phyloP scores from a whole-genome alignment of 2,113 vertebrate species.

The Crypturellus undulatus region DNA sequence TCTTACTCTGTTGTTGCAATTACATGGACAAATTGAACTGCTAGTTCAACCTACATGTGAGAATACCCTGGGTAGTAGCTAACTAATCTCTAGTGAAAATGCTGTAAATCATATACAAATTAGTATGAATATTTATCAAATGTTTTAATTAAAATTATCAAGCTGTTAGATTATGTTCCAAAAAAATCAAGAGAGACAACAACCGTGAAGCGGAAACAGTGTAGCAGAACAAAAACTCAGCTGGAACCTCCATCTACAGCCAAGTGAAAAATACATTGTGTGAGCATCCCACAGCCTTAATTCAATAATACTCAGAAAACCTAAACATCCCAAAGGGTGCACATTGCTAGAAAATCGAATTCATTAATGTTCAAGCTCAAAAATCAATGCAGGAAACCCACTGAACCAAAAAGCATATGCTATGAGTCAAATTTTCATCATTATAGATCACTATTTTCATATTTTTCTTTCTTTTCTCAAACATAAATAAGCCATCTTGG shows the following conservation, averaged over 20 bases:
- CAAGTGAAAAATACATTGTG: neutral
- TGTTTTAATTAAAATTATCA: constrained; percentile 70
- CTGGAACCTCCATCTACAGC: constrained; percentile 31
- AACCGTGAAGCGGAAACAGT: constrained; percentile 32
- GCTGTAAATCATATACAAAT: constrained; percentile 39
- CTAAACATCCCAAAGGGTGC: constrained; percentile 34
- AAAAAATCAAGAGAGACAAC: constrained; percentile 30
- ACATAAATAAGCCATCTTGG: neutral
- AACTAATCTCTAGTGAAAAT: neutral
- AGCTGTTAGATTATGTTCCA: constrained; percentile 29
- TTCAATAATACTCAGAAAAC: constrained; percentile 50
- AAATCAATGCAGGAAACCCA: constrained; percentile 53
- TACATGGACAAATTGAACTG: neutral
- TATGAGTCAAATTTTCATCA: constrained; percentile 20
- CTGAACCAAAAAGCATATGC: constrained; percentile 43
- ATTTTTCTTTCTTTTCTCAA: constrained; percentile 10
- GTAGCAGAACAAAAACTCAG: constrained; percentile 57
- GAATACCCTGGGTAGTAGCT: neutral
- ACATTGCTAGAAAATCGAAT: constrained; percentile 38
- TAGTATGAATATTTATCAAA: constrained; percentile 60
- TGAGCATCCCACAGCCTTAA: constrained; percentile 35
- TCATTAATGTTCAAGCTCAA: constrained; percentile 60
- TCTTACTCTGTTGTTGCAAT: neutral
- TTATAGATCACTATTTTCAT: neutral
- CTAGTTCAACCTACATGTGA: neutral